Evolutionary conservation across 2,113 vertebrate genomes (phyloP).

Genomic region (Colinus virginianus): DNA sequence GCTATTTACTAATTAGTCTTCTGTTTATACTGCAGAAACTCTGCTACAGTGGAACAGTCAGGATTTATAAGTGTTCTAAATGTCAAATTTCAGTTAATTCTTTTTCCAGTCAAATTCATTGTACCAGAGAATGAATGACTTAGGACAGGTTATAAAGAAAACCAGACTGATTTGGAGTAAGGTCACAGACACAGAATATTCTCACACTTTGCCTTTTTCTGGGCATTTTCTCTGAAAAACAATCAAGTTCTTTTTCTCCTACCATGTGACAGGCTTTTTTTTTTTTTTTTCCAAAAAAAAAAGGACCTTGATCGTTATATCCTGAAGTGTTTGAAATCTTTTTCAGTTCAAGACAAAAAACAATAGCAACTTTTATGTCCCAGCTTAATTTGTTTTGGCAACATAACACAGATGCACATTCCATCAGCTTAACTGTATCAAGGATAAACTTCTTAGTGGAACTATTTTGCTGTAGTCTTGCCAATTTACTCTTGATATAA

Average conservation of each 20-base stretch:
- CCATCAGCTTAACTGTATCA: not conserved
- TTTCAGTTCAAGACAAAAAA: not conserved
- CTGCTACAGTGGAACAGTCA: not conserved
- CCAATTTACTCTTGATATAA: not conserved
- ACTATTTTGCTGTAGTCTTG: not conserved
- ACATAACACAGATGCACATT: not conserved
- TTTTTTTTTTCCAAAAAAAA: not conserved
- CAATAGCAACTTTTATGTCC: not conserved
- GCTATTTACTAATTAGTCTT: not conserved
- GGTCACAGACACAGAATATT: not conserved
- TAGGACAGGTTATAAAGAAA: not conserved
- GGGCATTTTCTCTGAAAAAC: not conserved
- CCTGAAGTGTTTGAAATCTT: not conserved
- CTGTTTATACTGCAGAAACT: not conserved
- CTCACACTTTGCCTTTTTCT: not conserved
- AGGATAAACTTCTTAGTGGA: not conserved
- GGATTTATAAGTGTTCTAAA: not conserved
- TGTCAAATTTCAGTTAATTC: not conserved
- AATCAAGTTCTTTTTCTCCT: not conserved
- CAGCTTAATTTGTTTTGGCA: slow-evolving; percentile 21
- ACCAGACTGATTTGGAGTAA: not conserved
- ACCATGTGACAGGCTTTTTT: not conserved
- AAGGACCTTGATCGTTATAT: not conserved
- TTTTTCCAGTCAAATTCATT: not conserved
- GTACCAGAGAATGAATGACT: not conserved